Evolutionary conservation across 2,888 invertebrate genomes (phyloP), one percentile per base, ranked within the genome.

Genomic region (Xestia sexstrigata): DNA sequence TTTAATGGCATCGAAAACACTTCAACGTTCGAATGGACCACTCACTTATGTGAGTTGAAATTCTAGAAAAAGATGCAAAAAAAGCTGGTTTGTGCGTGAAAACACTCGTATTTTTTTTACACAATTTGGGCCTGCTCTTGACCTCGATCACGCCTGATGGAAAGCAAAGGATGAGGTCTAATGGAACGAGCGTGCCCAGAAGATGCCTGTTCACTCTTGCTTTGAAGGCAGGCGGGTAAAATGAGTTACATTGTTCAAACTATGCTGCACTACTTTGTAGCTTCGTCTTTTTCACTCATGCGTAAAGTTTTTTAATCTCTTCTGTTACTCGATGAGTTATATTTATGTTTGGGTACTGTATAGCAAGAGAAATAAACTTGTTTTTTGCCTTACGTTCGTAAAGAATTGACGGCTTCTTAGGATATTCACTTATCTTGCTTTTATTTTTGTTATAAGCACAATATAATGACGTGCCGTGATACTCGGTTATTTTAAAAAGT

Each of bases 381-480:
- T 55, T 42, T 65, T 49, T 58, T 66, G 17, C 23, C 30, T 17
- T 9, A 58, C 26, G 42, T 35, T 71, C 23, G 49, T 30, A 58
- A 49, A 42, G 55, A 47, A 65, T 23, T 58, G 6, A 35, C 35
- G 65, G 49, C 66, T 66, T 26, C 39, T 9, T 62, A 81, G 20
- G 2, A 55, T 63, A 13, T 58, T 60, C 26, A 76, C 1, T 49
- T 35, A 42, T 49, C 17, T 52, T 39, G 35, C 58, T 82, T 52
- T 52, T 58, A 76, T 49, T 81, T 81, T 39, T 74, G 30, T 76
- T 35, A 45, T 67, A 66, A 79, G 76, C 76, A 79, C 79, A 79
- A 82, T 62, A 66, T n/a, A 42, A 76, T 79, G 82, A 76, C 77
- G 49, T 67, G 82, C 15, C 60, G 26, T 52, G 45, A 30, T 1